Percentiles rank a stretch among this genome's conserved stretches.
Evolutionary conservation across 2,113 vertebrate genomes (phyloP).

Genomic region (Acinonyx jubatus): DNA sequence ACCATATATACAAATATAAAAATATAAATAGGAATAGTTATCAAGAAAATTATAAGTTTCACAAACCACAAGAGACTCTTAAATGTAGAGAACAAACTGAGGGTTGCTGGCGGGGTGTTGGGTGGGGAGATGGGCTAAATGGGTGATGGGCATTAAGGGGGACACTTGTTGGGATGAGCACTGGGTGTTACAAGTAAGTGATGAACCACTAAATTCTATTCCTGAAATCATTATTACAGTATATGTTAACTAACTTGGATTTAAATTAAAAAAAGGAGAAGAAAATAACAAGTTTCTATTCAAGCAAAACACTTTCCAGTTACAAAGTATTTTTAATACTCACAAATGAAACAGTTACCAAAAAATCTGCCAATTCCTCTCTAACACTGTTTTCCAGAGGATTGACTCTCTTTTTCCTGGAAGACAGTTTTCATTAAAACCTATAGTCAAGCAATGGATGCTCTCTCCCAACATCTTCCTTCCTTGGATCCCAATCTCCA

Average conservation of each 20-base stretch:
- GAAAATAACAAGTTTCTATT: background rate
- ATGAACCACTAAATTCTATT: too few relatives aligned
- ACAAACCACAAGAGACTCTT: too few relatives aligned
- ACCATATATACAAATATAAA: background rate
- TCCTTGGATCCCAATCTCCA: constrained; percentile 80
- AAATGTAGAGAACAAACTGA: too few relatives aligned
- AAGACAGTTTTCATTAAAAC: constrained; percentile 84
- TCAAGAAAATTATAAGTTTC: constrained; percentile 37
- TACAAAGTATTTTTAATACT: constrained; percentile 39
- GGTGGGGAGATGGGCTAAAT: too few relatives aligned
- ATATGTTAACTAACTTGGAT: too few relatives aligned
- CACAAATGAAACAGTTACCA: background rate
- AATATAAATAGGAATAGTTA: background rate
- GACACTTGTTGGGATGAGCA: too few relatives aligned
- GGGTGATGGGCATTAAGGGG: too few relatives aligned
- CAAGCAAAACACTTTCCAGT: background rate
- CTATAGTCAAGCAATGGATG: constrained; percentile 83
- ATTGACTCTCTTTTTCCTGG: constrained; percentile 87
- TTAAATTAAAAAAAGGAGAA: too few relatives aligned
- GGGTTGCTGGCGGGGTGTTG: too few relatives aligned
- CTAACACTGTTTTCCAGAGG: constrained; percentile 83
- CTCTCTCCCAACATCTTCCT: constrained; percentile 84
- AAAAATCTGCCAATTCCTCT: constrained; percentile 14
- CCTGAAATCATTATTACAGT: too few relatives aligned
- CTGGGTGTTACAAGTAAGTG: too few relatives aligned